Percentiles rank a stretch among this genome's conserved stretches.
Conservation (phyloP, 1,140 invertebrate genomes). For the Neotoxoptera formosana region DNA sequence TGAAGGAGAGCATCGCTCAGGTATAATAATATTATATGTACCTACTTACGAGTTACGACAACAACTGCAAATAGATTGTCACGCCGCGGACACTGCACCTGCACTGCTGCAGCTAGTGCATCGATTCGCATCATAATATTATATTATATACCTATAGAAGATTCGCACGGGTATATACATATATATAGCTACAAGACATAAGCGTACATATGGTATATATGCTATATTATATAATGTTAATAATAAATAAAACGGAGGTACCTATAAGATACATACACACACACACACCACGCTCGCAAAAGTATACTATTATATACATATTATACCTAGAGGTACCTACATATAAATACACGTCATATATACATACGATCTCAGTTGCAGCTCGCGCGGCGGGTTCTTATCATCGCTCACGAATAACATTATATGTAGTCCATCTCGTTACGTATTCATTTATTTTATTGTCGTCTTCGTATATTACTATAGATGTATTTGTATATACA, state of each 20-base stretch:
- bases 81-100: too few relatives aligned
- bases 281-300: neutral
- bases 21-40: neutral
- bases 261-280: neutral
- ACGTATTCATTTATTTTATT: conserved; percentile 57
- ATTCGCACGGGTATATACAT: neutral
- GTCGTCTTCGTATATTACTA: conserved; percentile 10
- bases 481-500: neutral
- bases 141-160: too few relatives aligned
- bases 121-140: neutral
- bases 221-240: neutral
- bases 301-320: neutral
- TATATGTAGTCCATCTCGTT: neutral
- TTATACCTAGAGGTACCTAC: neutral
- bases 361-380: neutral
- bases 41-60: neutral
- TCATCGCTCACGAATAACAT: conserved; percentile 33
- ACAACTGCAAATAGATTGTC: neutral
- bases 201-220: neutral
- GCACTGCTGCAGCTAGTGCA: neutral
- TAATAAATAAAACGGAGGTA: neutral
- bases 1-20: neutral
- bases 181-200: neutral
- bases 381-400: conserved; percentile 12
- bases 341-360: neutral